phyloP scores from a whole-genome alignment of 2,113 vertebrate species.

The Pygoscelis adeliae region DNA sequence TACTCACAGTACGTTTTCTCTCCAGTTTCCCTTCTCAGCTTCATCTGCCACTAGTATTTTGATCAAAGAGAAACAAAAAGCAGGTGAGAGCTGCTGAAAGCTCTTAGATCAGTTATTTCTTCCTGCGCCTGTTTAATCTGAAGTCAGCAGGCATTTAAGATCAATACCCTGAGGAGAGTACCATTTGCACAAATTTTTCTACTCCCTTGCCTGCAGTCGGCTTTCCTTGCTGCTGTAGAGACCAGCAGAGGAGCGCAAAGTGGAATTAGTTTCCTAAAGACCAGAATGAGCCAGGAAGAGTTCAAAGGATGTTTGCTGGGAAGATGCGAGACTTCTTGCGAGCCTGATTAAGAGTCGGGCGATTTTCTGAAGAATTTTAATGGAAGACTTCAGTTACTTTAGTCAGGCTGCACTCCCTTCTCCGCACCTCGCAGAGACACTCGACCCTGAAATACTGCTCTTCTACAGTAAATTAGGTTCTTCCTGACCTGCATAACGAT shows the following conservation, averaged over 20 bases:
- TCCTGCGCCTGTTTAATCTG: not conserved
- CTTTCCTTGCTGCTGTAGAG: not conserved
- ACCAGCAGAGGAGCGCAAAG: not conserved
- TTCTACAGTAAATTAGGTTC: slow-evolving; percentile 47
- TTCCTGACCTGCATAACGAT: slow-evolving; percentile 14
- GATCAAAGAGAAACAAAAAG: slow-evolving; percentile 18
- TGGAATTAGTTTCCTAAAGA: not conserved
- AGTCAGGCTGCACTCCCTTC: not conserved
- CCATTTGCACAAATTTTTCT: not conserved
- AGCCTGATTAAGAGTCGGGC: not conserved
- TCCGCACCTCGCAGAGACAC: not conserved
- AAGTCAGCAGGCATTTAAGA: not conserved
- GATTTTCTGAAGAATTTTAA: slow-evolving; percentile 46
- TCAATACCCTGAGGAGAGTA: not conserved
- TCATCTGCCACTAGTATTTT: not conserved
- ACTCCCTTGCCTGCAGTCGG: not conserved
- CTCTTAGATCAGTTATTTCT: not conserved
- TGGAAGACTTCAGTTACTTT: slow-evolving; percentile 12
- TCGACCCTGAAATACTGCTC: not conserved
- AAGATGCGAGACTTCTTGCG: not conserved
- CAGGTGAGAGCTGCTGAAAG: not conserved
- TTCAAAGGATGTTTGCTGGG: slow-evolving; percentile 1
- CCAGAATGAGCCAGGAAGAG: not conserved
- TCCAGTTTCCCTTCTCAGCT: not conserved
- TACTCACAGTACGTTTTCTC: not conserved